These are phyloP conservation scores for Drosophila fuyamai DNA, from an alignment of 1,140 invertebrate genomes.

Conservation along the genomic window DNA sequence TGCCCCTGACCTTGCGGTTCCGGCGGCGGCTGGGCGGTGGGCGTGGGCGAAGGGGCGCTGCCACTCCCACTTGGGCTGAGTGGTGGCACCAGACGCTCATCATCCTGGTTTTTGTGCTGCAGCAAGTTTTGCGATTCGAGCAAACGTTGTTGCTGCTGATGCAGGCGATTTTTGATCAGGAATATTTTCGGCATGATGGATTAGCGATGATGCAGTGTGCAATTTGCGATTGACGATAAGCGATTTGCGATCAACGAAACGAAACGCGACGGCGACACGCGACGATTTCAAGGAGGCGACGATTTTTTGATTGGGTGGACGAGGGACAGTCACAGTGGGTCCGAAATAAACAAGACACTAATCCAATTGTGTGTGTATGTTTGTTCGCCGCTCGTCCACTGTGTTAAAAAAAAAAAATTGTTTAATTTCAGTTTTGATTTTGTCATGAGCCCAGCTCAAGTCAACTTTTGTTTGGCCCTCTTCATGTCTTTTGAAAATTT, in stretches of 20 bases:
- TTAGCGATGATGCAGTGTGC: conserved; percentile 7
- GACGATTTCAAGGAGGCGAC: conserved; percentile 8
- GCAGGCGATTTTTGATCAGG: conserved; percentile 93
- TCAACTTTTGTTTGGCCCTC: conserved; percentile 41
- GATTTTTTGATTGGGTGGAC: conserved; percentile 21
- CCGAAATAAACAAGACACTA: conserved; percentile 79
- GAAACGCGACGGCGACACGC: conserved; percentile 34
- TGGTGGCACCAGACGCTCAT: conserved; percentile 78
- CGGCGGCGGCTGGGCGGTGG: conserved; percentile 72
- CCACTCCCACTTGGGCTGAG: conserved; percentile 61
- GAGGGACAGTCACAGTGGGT: conserved; percentile 30
- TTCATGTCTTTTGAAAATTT: conserved; percentile 47
- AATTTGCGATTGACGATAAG: background rate
- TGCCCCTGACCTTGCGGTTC: conserved; percentile 65
- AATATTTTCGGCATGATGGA: conserved; percentile 94
- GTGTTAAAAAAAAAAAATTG: conserved; percentile 21
- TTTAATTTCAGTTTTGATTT: conserved; percentile 33
- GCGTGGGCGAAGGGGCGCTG: conserved; percentile 33
- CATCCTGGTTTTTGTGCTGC: conserved; percentile 85
- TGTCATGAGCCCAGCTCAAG: conserved; percentile 50
- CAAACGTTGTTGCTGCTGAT: conserved; percentile 93
- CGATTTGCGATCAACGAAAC: conserved; percentile 15
- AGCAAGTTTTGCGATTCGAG: conserved; percentile 91
- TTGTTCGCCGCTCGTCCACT: conserved; percentile 50
- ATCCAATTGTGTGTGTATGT: conserved; percentile 83